A percentile compares a stretch with the other conserved stretches of the same genome.
phyloP scores from a whole-genome alignment of 2,888 invertebrate species.

The Acleris holmiana region DNA sequence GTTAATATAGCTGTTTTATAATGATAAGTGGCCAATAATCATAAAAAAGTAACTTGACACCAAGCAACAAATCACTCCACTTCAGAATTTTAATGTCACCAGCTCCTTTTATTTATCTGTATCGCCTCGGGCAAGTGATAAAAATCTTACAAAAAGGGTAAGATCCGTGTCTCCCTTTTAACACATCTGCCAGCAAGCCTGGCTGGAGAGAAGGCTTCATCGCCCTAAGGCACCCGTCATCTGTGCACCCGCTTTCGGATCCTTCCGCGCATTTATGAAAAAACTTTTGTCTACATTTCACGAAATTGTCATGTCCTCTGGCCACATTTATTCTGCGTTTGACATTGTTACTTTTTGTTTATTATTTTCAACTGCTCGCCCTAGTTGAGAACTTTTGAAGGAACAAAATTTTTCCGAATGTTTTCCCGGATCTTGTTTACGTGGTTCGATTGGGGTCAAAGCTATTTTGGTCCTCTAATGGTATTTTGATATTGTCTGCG shows the following conservation, averaged over 20 bases:
- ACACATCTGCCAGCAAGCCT: constrained; percentile 78
- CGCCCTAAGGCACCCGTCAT: constrained; percentile 76
- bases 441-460: constrained; percentile 3
- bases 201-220: constrained; percentile 50
- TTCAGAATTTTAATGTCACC: constrained; percentile 23
- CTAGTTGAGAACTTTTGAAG: constrained; percentile 22
- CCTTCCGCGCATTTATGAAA: constrained; percentile 79
- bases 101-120: constrained; percentile 52
- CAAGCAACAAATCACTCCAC: constrained; percentile 8
- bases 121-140: constrained; percentile 67
- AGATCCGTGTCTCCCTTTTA: constrained; percentile 72
- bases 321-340: constrained; percentile 57
- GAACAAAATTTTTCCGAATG: constrained; percentile 7
- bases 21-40: too few relatives aligned
- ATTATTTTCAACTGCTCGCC: constrained; percentile 21
- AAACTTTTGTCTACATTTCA: constrained; percentile 75
- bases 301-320: constrained; percentile 67
- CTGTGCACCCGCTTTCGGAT: constrained; percentile 67
- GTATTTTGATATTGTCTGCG: background rate
- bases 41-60: background rate
- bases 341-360: constrained; percentile 42
- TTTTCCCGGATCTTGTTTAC: background rate
- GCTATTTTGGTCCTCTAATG: background rate
- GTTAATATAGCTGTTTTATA: too few relatives aligned
- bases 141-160: constrained; percentile 64